These are phyloP conservation scores for Melanotaenia nigrans DNA, from an alignment of 2,797 vertebrate genomes.

Conservation along the genomic window DNA sequence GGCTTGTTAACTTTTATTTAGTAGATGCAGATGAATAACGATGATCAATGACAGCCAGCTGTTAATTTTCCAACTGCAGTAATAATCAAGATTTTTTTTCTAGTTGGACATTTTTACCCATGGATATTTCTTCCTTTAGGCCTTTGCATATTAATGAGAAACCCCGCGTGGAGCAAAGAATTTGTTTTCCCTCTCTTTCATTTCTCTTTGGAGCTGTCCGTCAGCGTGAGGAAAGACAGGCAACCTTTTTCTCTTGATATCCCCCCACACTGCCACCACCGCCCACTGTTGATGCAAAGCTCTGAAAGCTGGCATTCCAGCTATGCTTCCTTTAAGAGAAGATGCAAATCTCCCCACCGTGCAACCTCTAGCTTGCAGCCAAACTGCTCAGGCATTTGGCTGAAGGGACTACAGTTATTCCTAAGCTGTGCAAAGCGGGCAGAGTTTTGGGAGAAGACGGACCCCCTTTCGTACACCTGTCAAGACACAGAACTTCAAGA, in stretches of 20 bases:
- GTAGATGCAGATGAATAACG: constrained; percentile 16
- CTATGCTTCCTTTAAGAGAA: constrained; percentile 78
- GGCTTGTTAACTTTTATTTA: constrained; percentile 47
- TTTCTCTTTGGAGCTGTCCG: constrained; percentile 70
- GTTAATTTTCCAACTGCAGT: constrained; percentile 4
- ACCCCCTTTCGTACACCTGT: constrained; percentile 71
- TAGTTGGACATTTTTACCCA: constrained; percentile 45
- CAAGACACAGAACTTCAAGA: constrained; percentile 56
- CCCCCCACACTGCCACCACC: constrained; percentile 42
- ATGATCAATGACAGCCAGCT: constrained; percentile 17
- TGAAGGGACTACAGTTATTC: constrained; percentile 41
- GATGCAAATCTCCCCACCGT: constrained; percentile 67
- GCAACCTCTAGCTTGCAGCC: constrained; percentile 63
- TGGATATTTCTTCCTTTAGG: constrained; percentile 49
- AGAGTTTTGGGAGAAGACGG: constrained; percentile 36
- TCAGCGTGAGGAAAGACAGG: constrained; percentile 75
- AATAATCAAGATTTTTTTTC: constrained; percentile 25
- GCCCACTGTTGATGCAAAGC: constrained; percentile 72
- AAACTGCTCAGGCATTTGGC: constrained; percentile 56
- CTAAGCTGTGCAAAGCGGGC: constrained; percentile 45
- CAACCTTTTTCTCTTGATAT: constrained; percentile 65
- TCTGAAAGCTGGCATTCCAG: constrained; percentile 80
- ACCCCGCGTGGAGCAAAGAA: constrained; percentile 71
- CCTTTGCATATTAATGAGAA: constrained; percentile 71
- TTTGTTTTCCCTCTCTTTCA: constrained; percentile 61